Conservation (phyloP, 2,888 invertebrate genomes). For the Eupelmus urozonus region DNA sequence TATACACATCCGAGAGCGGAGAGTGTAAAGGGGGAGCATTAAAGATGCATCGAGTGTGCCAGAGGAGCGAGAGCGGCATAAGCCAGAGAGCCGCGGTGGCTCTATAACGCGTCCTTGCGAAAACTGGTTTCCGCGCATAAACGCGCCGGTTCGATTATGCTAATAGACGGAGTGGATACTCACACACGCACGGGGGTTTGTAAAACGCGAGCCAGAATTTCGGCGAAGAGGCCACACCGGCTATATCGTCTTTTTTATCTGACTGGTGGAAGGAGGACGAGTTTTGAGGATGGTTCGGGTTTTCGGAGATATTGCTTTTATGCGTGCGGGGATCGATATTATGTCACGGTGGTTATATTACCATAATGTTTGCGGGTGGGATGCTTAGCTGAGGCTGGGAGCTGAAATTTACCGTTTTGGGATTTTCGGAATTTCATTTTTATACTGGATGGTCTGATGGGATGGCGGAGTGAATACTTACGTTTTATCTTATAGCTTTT, state of each 20-base stretch:
- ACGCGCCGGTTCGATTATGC: conserved; percentile 73
- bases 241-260: conserved; percentile 33
- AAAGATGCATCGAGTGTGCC: conserved; percentile 69
- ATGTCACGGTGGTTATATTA: conserved; percentile 31
- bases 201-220: conserved; percentile 26
- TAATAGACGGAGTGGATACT: conserved; percentile 67
- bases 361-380: conserved; percentile 30
- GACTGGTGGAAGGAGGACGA: neutral
- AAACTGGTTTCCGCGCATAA: conserved; percentile 75
- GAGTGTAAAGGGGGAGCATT: conserved; percentile 62
- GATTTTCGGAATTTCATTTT: conserved; percentile 14
- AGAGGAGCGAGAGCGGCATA: conserved; percentile 59
- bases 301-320: conserved; percentile 9
- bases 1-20: neutral
- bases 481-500: neutral
- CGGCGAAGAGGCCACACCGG: conserved; percentile 33
- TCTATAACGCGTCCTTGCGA: conserved; percentile 71
- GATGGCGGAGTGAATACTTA: neutral
- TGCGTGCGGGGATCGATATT: conserved; percentile 34
- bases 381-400: too few relatives aligned
- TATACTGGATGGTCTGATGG: neutral
- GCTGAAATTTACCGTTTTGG: neutral
- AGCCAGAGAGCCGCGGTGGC: conserved; percentile 70
- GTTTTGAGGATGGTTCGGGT: neutral
- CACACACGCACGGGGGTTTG: neutral